Evolutionary conservation across 2,888 invertebrate genomes (phyloP).

Genomic region (Pandemis cinnamomeana): DNA sequence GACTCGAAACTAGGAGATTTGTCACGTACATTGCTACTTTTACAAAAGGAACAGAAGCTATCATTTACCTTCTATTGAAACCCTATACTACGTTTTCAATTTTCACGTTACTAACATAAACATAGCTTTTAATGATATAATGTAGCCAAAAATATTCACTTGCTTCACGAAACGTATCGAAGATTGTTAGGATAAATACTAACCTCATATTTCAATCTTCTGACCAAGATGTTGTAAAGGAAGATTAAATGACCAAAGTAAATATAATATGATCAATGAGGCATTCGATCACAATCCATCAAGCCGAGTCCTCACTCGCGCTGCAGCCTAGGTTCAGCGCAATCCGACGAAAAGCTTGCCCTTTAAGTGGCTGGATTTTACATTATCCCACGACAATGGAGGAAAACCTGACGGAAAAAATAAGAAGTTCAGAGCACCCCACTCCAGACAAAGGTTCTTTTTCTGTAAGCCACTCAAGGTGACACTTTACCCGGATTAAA

Average conservation of each 20-base stretch:
- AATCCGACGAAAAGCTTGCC: conserved; percentile 65
- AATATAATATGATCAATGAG: conserved; percentile 76
- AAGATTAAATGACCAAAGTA: conserved; percentile 72
- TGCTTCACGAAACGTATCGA: neutral
- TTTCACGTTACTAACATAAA: neutral
- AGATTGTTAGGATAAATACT: conserved; percentile 46
- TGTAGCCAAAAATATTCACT: neutral
- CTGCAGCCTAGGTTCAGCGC: conserved; percentile 64
- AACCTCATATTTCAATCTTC: conserved; percentile 53
- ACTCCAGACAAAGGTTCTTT: conserved; percentile 80
- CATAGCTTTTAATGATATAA: neutral
- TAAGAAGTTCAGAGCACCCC: conserved; percentile 75
- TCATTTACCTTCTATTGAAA: conserved; percentile 75
- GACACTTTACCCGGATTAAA: conserved; percentile 83
- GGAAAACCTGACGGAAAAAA: conserved; percentile 76
- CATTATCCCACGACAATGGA: conserved; percentile 73
- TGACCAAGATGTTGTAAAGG: conserved; percentile 60
- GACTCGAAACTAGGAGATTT: conserved; percentile 81
- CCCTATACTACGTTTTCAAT: conserved; percentile 45
- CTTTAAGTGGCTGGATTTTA: conserved; percentile 72
- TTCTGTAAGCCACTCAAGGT: conserved; percentile 81
- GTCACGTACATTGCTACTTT: conserved; percentile 82
- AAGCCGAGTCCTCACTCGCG: conserved; percentile 59
- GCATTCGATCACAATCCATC: conserved; percentile 79
- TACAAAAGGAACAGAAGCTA: conserved; percentile 68